Evolutionary conservation across 2,888 invertebrate species (phyloP), one percentile per base, ranked within the genome.

Genomic region (Perithous albicinctus): DNA sequence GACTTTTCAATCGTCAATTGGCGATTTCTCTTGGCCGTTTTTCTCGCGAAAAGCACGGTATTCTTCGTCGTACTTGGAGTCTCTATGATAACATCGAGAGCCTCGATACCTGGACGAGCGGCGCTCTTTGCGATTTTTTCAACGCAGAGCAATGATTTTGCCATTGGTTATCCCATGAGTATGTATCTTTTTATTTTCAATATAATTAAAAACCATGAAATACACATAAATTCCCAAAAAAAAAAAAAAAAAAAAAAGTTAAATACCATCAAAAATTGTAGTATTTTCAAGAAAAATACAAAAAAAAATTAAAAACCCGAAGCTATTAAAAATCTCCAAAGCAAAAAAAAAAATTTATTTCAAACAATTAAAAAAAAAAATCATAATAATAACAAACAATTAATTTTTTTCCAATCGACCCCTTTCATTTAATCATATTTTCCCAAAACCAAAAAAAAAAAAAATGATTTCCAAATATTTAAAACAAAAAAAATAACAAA

Each of bases 121-220:
- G 99, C 98, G 12, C 94, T 99, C 78, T 97, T 97, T 94, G 97
- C 97, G 18, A 98, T 99, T 89, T 99, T 99, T 93, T 97, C 97
- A 87, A 99, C 99, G 0, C 99, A 99, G 92, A 98, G 98, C 91
- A 99, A 99, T 94, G 99, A 99, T 93, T 99, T 99, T 94, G 99
- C 99, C 20, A 95, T 99, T 87, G 99, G 99, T 82, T 98, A 96
- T 93, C 99, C 99, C 5, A 98, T 99, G 87, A 96, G 98, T 97
- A 94, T 95, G 94, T 93, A 61, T 48, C 2, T 4, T 23, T 1
- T 15, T 6, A 35, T 35, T 59, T 32, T 8, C 2, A 32, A 32
- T 6, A 26, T 2, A 54, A 4, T 26, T 26, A 4, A 1, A 10
- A 18, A 0, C n/a, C n/a, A n/a, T n/a, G n/a, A n/a, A n/a, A n/a